These are phyloP conservation scores for Trachemys scripta DNA, from an alignment of 2,113 vertebrate genomes.

Conservation along the genomic window DNA sequence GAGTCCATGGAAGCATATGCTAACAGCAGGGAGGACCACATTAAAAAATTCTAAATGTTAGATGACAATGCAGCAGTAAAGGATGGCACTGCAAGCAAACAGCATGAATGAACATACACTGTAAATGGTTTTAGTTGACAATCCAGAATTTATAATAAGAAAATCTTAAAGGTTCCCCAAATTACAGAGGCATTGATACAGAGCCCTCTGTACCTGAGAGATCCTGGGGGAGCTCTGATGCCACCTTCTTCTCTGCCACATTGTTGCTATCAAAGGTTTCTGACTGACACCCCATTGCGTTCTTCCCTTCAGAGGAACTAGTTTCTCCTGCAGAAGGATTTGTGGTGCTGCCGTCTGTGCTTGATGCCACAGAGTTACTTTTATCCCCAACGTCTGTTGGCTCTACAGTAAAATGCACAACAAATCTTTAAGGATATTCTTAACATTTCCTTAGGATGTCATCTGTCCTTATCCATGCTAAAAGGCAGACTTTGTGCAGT, in stretches of 20 bases:
- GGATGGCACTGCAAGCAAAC: conserved; percentile 79
- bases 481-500: conserved; percentile 59
- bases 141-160: conserved; percentile 59
- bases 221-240: conserved; percentile 81
- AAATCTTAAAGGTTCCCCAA: conserved; percentile 73
- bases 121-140: conserved; percentile 71
- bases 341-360: conserved; percentile 82
- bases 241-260: conserved; percentile 83
- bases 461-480: conserved; percentile 46
- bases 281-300: conserved; percentile 78
- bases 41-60: conserved; percentile 75
- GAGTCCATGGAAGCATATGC: conserved; percentile 69
- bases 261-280: conserved; percentile 81
- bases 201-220: conserved; percentile 89
- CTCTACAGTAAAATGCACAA: conserved; percentile 85
- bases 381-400: conserved; percentile 85
- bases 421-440: conserved; percentile 82
- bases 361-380: conserved; percentile 82
- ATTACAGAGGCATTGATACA: conserved; percentile 81
- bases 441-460: conserved; percentile 57
- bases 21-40: conserved; percentile 35
- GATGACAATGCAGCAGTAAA: conserved; percentile 76
- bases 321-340: conserved; percentile 82
- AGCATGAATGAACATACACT: conserved; percentile 65
- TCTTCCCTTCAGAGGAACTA: conserved; percentile 86